Evolutionary conservation across 2,888 invertebrate genomes (phyloP), one percentile per base, ranked within the genome.

Genomic region (Phasia obesa): DNA sequence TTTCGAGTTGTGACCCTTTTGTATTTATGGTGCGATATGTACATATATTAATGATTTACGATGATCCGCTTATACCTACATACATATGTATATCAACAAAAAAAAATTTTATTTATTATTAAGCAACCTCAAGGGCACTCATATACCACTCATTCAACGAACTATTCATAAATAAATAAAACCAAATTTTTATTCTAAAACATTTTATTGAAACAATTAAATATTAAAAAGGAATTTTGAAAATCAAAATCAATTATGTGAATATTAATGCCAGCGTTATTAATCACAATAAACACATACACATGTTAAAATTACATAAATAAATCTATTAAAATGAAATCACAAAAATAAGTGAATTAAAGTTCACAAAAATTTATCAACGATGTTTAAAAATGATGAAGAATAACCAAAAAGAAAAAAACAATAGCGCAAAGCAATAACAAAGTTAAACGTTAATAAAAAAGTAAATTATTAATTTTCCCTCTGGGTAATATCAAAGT

Each of bases 401-500:
- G 17, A n/a, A 19, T n/a, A 23, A 9, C 23, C 23, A n/a, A 51
- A 51, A 4, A 51, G 17, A 21, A 64, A 2, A 42, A 47, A 62
- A 21, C 55, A 17, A n/a, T n/a, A n/a, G n/a, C n/a, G 17, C 7
- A 13, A 62, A 62, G 15, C 38, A 62, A 27, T 19, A 51, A 51
- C 23, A 70, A 49, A 25, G 59, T 17, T 19, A 17, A 21, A 23
- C 7, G 17, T 11, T 1, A 25, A 60, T n/a, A 23, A 51, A 65
- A 51, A 44, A 38, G n/a, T n/a, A n/a, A 69, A 76, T 42, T 57
- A n/a, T n/a, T 6, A 27, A 51, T 67, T 79, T 73, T 59, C 25
- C 11, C 65, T 79, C 59, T 79, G 59, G 73, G 65, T 67, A 67
- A 67, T 79, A 73, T 79, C 59, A 79, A 73, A 71, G 3, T 53